Conservation (phyloP, 2,888 invertebrate genomes). For the Leucania comma region DNA sequence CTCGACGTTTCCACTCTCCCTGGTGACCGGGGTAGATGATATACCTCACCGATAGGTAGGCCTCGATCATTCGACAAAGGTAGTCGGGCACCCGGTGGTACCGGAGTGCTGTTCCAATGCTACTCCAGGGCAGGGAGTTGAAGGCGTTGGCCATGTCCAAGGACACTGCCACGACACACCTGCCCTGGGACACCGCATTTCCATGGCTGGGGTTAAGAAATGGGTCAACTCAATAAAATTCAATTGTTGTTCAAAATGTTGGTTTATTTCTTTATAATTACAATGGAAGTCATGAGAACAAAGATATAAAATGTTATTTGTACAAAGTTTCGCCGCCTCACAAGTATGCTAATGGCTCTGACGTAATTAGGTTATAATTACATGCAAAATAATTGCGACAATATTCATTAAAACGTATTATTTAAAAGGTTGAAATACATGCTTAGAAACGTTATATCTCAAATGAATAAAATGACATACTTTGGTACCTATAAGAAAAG, state of each 20-base stretch:
- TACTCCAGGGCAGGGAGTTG: no score
- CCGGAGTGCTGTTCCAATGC: no score
- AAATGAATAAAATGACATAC: no score
- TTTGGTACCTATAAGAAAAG: no score
- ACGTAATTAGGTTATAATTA: neutral
- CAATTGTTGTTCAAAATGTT: conserved; percentile 38
- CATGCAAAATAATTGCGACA: neutral
- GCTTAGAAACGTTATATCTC: neutral
- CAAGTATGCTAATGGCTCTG: neutral
- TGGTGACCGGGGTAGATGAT: no score
- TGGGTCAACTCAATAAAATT: conserved; percentile 25
- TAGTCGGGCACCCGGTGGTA: no score
- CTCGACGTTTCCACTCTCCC: no score
- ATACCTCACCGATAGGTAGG: no score
- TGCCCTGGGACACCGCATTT: no score
- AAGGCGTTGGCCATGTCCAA: no score
- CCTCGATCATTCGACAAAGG: no score
- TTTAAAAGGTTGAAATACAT: neutral
- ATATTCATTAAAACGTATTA: neutral
- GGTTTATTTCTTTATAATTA: conserved; percentile 41
- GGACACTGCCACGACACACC: no score
- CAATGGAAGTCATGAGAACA: conserved; percentile 54
- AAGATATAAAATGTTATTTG: conserved; percentile 36
- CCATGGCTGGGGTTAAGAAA: neutral
- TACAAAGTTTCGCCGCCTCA: conserved; percentile 29